Evolutionary conservation across 1,140 invertebrate genomes (phyloP).

Genomic region (Pteromalus puparum): DNA sequence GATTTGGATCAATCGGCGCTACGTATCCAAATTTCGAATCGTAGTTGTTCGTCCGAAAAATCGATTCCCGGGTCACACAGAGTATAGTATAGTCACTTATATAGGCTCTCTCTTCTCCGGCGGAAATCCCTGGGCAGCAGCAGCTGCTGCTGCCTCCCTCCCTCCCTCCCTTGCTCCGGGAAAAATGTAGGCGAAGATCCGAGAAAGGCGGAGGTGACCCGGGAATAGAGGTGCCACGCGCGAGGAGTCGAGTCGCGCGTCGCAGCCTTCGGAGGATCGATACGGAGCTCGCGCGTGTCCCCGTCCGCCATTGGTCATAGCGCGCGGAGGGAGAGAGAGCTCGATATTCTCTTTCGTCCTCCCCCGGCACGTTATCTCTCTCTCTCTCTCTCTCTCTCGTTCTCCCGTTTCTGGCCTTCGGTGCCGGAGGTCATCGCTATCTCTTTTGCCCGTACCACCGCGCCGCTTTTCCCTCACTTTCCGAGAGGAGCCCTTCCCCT

Average conservation of each 20-base stretch:
- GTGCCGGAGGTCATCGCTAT: slow-evolving; percentile 29
- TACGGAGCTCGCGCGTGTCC: slow-evolving; percentile 72
- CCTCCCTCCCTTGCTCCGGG: neutral
- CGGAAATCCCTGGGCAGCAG: neutral
- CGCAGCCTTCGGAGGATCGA: slow-evolving; percentile 67
- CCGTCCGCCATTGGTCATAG: slow-evolving; percentile 74
- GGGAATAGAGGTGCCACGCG: slow-evolving; percentile 66
- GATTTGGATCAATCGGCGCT: neutral
- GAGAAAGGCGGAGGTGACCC: slow-evolving; percentile 70
- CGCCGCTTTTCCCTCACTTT: neutral
- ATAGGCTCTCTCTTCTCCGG: neutral
- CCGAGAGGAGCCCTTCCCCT: slow-evolving; percentile 57
- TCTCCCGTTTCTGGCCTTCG: neutral
- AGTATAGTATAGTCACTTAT: neutral
- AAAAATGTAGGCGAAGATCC: slow-evolving; percentile 67
- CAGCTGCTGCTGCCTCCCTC: neutral
- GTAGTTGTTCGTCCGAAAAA: neutral
- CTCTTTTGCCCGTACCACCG: neutral
- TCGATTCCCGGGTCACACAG: neutral
- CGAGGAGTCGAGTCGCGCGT: slow-evolving; percentile 55
- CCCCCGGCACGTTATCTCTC: slow-evolving; percentile 18
- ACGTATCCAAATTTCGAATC: no score
- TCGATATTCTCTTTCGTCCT: slow-evolving; percentile 57
- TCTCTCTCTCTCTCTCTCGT: neutral
- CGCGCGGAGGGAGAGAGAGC: slow-evolving; percentile 66